Base-by-base conservation (phyloP, 1,140 invertebrate genomes). In the Heliconius melpomene region DNA sequence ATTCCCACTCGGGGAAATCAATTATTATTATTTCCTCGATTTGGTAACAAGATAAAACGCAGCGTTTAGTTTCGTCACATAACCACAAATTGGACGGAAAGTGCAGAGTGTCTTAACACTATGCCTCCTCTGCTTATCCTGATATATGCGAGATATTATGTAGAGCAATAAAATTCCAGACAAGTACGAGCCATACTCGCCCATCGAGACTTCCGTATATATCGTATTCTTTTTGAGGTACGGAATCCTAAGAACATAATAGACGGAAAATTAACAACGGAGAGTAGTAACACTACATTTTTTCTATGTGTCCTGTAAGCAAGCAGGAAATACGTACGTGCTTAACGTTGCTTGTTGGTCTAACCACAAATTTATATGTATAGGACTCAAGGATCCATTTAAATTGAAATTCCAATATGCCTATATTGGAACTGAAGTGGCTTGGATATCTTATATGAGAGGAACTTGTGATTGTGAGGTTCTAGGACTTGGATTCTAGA, bases 361-460 rank as follows among this genome's bases (percentile, higher is more conserved):
- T 11, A 13, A 26, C 60, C 3, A 11, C 23, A 60, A 26, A 60
- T 60, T 60, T 26, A 66, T 29, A 66, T 29, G 5, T 29, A 66
- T 26, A 11, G 60, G 60, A 66, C 23, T 66, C 23, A 26, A 66
- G 60, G 26, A 66, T 66, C 23, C 60, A 66, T 29, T 66, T 16
- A 66, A 29, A 66, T 66, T 66, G 60, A 16, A 11, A 66, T 66
- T 66, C 60, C 60, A 66, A 66, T 66, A 66, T 29, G 60, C 60
- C 9, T 66, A 66, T 66, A 66, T 66, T 66, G 60, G 26, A 26
- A 66, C 60, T 66, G 26, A 66, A 66, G 60, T 66, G 60, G 23
- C 13, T 66, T 29, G 26, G 60, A 66, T 23, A 66, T 66, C 60
- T 66, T 13, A 66, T 66, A 66, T 26, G 23, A 26, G 60, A 29